Evolutionary conservation across 30 jellyfish, hydroid and myxozoan genomes (phyloP).

Genomic region (Mastigias papua): DNA sequence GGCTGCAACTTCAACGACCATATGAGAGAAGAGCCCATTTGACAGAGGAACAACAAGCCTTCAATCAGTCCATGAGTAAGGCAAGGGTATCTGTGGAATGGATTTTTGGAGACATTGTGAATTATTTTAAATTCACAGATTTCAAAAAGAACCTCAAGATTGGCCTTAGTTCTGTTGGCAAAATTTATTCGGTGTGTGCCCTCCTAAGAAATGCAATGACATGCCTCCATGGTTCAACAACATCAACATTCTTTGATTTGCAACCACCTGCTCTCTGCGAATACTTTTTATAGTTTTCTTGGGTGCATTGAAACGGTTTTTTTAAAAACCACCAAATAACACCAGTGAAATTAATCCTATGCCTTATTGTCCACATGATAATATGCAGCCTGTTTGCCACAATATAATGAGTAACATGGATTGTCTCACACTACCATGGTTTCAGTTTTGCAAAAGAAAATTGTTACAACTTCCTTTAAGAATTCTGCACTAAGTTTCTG

Average conservation of each 20-base stretch:
- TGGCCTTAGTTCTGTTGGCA: constrained; percentile 75
- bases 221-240: constrained; percentile 80
- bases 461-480: not conserved
- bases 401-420: not conserved
- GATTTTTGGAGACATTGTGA: constrained; percentile 85
- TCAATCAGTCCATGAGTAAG: no score
- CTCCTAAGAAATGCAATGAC: constrained; percentile 70
- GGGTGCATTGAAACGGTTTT: not conserved
- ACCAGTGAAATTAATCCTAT: not conserved
- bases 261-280: constrained; percentile 73
- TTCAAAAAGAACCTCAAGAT: constrained; percentile 77
- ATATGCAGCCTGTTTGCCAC: not conserved
- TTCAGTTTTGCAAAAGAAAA: not conserved
- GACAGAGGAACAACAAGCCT: no score
- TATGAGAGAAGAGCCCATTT: no score
- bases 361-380: not conserved
- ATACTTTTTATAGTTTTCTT: not conserved
- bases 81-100: constrained; percentile 79
- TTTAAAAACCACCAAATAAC: constrained; percentile 24
- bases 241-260: constrained; percentile 66
- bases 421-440: not conserved
- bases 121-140: constrained; percentile 70
- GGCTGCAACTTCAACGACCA: no score
- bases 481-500: not conserved
- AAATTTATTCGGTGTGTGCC: constrained; percentile 65